Conservation (phyloP, 2,797 vertebrate genomes). For the Phrynocephalus vlangalii region DNA sequence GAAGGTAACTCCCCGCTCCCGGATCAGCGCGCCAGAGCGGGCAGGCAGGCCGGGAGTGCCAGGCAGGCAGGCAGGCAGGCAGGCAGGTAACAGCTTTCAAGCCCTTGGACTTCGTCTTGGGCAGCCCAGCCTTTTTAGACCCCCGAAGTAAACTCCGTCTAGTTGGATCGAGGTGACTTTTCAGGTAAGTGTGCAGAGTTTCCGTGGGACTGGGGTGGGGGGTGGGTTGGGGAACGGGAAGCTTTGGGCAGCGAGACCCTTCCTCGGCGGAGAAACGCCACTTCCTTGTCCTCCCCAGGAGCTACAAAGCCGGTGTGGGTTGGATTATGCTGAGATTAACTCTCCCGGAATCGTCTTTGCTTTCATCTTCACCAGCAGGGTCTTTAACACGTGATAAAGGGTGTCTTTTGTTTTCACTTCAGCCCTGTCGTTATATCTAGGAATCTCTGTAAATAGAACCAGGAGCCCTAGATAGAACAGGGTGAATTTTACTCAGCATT, state of each 20-base stretch:
- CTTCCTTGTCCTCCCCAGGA: background rate
- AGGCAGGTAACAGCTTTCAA: background rate
- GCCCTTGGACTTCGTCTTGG: background rate
- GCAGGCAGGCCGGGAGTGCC: background rate
- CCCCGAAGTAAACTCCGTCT: background rate
- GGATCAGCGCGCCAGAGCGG: background rate
- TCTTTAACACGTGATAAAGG: background rate
- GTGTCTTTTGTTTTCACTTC: background rate
- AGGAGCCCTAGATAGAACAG: background rate
- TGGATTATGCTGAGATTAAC: too few species aligned
- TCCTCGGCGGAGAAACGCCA: background rate
- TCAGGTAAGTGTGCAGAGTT: background rate
- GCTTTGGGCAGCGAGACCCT: too few species aligned
- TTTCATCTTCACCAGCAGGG: background rate
- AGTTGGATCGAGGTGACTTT: background rate
- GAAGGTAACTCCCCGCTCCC: background rate
- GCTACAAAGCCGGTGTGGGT: too few species aligned
- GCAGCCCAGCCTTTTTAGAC: background rate
- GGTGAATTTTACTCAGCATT: background rate
- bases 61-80: slow-evolving; percentile 4
- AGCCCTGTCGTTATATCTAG: background rate
- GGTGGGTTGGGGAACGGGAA: background rate
- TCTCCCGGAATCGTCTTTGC: too few species aligned
- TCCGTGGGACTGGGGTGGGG: too few species aligned
- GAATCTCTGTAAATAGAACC: background rate